Base-by-base conservation (phyloP, 2,797 vertebrate genomes). In the Buphagus erythrorhynchus region DNA sequence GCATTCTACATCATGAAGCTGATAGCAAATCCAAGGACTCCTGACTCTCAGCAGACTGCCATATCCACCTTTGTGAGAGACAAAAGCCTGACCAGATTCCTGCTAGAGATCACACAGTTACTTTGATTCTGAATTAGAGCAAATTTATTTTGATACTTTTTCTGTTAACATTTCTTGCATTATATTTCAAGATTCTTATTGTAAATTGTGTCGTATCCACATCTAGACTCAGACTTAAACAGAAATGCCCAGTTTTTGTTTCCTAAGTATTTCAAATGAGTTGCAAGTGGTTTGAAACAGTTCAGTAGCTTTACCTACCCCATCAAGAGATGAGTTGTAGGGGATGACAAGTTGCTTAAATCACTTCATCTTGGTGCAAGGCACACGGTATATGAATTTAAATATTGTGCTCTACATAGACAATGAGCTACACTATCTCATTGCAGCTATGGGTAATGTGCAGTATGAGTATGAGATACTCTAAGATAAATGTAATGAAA, bases 51-150 rank as follows among this genome's bases (percentile, higher is more conserved):
- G 45, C 40, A 88, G 36, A 61, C 17, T 82, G 52, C 42, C 22
- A 38, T 15, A 51, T 36, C 13, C 40, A 75, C 35, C 66, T 65
- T 24, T 54, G 28, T 26, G 49, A 38, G 42, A 82, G 35, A 48
- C 6, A 5, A 11, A 10, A 57, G 11, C 12, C 36, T 31, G 40
- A 17, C n/a, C 22, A 55, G n/a, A 71, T 55, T 76, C 59, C 35
- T 80, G 18, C 20, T 42, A 49, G 21, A 0, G 1, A 49, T 58
- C 35, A 81, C 9, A 26, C 5, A 0, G 2, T 35, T 69, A 29
- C 29, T 77, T 77, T 42, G 16, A 40, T 49, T 67, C 40, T 68
- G 22, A 85, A 57, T 69, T 68, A 54, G 5, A 75, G 38, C 3
- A 11, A 49, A 49, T 79, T 61, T 45, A 59, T 48, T 48, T 80